Percentiles rank a stretch among this genome's conserved stretches.
Conservation (phyloP, 2,113 vertebrate genomes). For the Pelecanus crispus region DNA sequence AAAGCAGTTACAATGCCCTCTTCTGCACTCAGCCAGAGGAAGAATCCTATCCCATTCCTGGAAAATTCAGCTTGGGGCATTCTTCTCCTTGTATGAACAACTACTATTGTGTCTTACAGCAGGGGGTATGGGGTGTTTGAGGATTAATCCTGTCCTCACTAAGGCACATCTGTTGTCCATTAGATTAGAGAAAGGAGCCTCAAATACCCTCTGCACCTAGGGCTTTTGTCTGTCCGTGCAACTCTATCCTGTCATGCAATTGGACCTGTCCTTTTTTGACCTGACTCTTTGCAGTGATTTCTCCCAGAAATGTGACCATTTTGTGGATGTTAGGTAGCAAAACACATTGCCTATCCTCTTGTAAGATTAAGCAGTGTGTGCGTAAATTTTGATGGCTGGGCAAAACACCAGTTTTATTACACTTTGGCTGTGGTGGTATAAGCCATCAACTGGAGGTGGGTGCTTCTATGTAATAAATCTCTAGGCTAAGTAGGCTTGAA, state of each 20-base stretch:
- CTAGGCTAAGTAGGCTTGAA: neutral
- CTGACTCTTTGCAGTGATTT: neutral
- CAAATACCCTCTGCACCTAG: neutral
- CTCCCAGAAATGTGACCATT: neutral
- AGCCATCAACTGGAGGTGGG: neutral
- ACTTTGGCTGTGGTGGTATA: neutral
- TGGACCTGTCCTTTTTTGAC: neutral
- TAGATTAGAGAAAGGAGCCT: neutral
- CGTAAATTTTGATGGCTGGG: neutral
- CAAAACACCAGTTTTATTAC: slow-evolving; percentile 6
- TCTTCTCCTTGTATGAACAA: neutral
- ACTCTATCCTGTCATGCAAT: neutral
- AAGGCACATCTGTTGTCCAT: slow-evolving; percentile 20
- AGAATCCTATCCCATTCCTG: neutral
- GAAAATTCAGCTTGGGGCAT: slow-evolving; percentile 13
- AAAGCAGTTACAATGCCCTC: slow-evolving; percentile 23
- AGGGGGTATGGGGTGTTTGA: neutral
- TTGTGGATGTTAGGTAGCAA: neutral
- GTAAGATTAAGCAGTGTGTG: neutral
- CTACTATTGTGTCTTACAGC: neutral
- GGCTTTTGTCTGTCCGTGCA: neutral
- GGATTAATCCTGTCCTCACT: neutral
- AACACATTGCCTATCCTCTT: neutral
- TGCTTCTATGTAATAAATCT: neutral
- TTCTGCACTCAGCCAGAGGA: neutral